Conservation (phyloP, 2,113 vertebrate species). For the Colinus virginianus region DNA sequence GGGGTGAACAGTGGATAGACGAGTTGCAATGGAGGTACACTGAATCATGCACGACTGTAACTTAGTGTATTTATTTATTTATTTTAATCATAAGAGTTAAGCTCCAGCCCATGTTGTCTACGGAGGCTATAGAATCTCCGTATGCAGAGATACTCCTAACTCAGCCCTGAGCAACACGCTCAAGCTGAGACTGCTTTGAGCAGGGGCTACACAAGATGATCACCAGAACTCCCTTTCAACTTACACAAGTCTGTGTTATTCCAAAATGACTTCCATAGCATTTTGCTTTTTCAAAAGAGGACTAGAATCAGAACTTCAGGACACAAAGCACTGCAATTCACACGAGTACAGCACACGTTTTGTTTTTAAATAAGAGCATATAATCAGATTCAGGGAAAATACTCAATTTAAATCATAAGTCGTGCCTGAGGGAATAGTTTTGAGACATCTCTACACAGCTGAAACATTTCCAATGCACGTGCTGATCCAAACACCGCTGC, state of each 20-base stretch:
- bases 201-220: neutral
- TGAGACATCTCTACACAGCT: neutral
- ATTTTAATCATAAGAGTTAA: neutral
- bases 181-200: neutral
- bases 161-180: neutral
- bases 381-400: neutral
- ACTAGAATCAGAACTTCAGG: neutral
- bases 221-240: neutral
- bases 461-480: neutral
- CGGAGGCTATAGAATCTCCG: neutral
- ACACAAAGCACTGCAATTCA: rapidly evolving
- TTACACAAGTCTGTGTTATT: neutral
- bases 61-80: neutral
- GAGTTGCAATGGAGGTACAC: neutral
- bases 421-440: neutral
- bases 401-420: neutral
- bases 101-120: neutral
- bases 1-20: neutral
- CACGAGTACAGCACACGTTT: neutral
- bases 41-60: neutral
- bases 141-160: neutral
- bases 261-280: neutral
- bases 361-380: neutral
- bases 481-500: neutral
- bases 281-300: neutral